Percentiles rank a stretch among this genome's conserved stretches.
Evolutionary conservation across 2,113 vertebrate species (phyloP).

Genomic region (Pimephales promelas): DNA sequence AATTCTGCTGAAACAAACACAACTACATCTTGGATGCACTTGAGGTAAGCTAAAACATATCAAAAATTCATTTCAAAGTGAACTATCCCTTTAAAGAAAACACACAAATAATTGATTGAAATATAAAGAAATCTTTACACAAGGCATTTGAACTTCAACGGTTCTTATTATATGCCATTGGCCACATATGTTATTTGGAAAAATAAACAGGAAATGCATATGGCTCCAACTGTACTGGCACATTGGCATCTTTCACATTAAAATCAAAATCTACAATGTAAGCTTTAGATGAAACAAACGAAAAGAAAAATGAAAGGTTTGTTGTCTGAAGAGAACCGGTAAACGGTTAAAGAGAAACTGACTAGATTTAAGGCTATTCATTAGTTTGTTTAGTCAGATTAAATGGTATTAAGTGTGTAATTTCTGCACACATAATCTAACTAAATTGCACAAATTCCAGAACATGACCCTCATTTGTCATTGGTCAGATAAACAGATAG

Average conservation of each 20-base stretch:
- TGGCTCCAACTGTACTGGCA: slow-evolving; percentile 35
- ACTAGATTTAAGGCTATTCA: slow-evolving; percentile 13
- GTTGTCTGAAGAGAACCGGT: background rate
- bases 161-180: slow-evolving; percentile 2
- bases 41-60: too few relatives aligned
- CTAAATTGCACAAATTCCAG: slow-evolving; percentile 2
- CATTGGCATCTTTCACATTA: slow-evolving; percentile 23
- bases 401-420: background rate
- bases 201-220: slow-evolving; percentile 29
- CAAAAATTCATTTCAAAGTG: too few relatives aligned
- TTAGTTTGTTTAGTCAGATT: background rate
- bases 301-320: slow-evolving; percentile 9
- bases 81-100: too few relatives aligned
- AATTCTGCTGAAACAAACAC: too few relatives aligned
- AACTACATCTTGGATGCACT: too few relatives aligned
- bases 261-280: background rate
- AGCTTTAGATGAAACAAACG: background rate
- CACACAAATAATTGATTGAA: background rate
- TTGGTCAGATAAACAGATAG: slow-evolving; percentile 11
- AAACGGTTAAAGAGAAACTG: background rate
- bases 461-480: background rate
- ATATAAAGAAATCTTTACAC: slow-evolving; percentile 14
- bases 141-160: slow-evolving; percentile 5
- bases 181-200: slow-evolving; percentile 32
- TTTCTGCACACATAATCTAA: slow-evolving; percentile 8